A percentile compares a stretch with the other conserved stretches of the same genome.
Conservation (phyloP, 2,888 invertebrate genomes). For the Hypolimnas misippus region DNA sequence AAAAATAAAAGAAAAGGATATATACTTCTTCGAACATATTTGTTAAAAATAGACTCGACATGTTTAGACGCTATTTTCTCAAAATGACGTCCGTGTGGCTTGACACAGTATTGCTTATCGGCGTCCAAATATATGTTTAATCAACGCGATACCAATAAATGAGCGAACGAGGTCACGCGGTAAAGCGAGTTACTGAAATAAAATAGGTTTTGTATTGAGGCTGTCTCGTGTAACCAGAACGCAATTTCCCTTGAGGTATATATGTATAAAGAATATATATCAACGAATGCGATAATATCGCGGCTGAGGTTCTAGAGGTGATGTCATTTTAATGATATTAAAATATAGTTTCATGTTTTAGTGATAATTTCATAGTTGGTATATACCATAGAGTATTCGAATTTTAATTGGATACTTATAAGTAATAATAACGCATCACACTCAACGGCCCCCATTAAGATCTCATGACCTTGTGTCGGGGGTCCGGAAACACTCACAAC, state of each 20-base stretch:
- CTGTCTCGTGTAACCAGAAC: slow-evolving; percentile 21
- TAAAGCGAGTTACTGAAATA: slow-evolving; percentile 12
- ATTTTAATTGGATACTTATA: too few relatives aligned
- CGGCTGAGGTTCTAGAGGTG: neutral
- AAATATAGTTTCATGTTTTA: neutral
- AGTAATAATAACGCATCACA: too few relatives aligned
- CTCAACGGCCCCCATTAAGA: too few relatives aligned
- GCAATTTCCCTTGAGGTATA: slow-evolving; percentile 25
- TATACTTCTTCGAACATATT: too few relatives aligned
- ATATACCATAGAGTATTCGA: too few relatives aligned
- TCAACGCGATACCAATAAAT: slow-evolving; percentile 5
- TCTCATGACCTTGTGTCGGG: too few relatives aligned
- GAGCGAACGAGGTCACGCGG: slow-evolving; percentile 8
- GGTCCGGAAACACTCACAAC: too few relatives aligned
- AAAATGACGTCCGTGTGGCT: too few relatives aligned
- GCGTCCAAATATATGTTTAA: neutral
- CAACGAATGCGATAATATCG: neutral
- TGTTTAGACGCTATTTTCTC: too few relatives aligned
- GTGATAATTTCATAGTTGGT: neutral
- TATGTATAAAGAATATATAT: slow-evolving; percentile 1
- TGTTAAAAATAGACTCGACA: too few relatives aligned
- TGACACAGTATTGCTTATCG: too few relatives aligned
- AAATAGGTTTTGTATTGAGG: slow-evolving; percentile 19
- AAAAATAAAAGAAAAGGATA: too few relatives aligned
- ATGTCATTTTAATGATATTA: neutral